phyloP scores from a whole-genome alignment of 2,113 vertebrate genomes.

The Hystrix cristata region DNA sequence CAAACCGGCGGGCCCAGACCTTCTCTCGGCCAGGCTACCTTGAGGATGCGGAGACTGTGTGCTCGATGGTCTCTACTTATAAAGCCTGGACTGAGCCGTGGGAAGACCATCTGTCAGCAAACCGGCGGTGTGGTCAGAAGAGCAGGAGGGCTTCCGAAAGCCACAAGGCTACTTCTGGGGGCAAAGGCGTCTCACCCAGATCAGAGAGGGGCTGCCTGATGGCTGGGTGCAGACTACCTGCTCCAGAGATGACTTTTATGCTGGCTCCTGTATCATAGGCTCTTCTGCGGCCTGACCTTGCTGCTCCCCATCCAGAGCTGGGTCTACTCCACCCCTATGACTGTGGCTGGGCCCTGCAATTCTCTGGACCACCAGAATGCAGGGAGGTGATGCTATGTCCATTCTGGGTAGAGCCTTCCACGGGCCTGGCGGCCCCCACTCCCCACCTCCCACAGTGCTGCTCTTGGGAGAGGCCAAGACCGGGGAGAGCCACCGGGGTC shows the following conservation, averaged over 20 bases:
- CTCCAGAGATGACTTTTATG: background rate
- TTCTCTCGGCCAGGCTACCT: constrained; percentile 90
- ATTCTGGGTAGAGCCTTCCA: background rate
- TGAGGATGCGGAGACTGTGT: constrained; percentile 93
- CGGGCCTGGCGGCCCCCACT: background rate
- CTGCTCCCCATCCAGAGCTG: background rate
- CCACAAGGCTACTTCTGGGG: background rate
- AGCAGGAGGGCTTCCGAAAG: constrained; percentile 38
- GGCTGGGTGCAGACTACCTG: fast-evolving
- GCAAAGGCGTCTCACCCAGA: background rate
- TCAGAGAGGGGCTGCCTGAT: background rate
- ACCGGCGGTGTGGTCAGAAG: constrained; percentile 70
- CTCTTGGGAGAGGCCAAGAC: no score
- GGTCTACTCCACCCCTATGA: background rate
- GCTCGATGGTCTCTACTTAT: constrained; percentile 91
- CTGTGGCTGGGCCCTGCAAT: background rate
- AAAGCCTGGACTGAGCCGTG: constrained; percentile 93
- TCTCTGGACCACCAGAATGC: background rate
- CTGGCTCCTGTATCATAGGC: fast-evolving
- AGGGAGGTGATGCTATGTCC: background rate
- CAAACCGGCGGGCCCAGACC: constrained; percentile 70
- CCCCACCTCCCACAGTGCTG: background rate
- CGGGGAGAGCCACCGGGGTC: background rate
- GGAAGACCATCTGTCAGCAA: constrained; percentile 94
- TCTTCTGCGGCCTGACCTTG: background rate